Evolutionary conservation across 2,113 vertebrate species (phyloP), one percentile per base, ranked within the genome.

Genomic region (Ciconia maguari): DNA sequence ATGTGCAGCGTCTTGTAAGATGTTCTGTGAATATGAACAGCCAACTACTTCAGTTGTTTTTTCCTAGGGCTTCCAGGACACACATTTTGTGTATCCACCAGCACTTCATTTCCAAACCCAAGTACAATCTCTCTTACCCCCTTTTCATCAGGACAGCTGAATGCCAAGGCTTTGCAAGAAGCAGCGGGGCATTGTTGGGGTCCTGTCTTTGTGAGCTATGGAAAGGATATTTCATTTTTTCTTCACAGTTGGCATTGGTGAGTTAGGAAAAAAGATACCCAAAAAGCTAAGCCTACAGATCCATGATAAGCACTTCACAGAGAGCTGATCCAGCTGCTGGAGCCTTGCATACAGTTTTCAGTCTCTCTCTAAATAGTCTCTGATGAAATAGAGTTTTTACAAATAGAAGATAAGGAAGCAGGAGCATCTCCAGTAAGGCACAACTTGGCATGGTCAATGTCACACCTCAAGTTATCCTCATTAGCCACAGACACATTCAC

Each of bases 401-500:
- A 83, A 95, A 76, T 27, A 66, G 29, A 49, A 91, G 62, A 85
- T 82, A 61, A 94, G 87, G 49, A 68, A 78, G 38, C 75, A 68
- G 74, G 66, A 94, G 62, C 66, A 83, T 83, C 91, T 87, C 65
- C 66, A 91, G 41, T 66, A 68, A 94, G 46, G 81, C 81, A 62
- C 70, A 91, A 81, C 94, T 94, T 94, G 77, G 87, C 74, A 27
- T 46, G 86, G 81, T 91, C 81, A 42, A 13, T 61, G 46, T 95
- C 86, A 94, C 93, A 95, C 84, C 86, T 93, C 83, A 69, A 19
- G 83, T 91, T 92, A 89, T 85, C 91, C 81, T 94, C 91, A 84
- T 96, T 96, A 97, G 83, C 92, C 65, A 84, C 89, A 97, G 91
- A 76, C 38, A n/a, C 38, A 72, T 94, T 95, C 77, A 87, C 77